Evolutionary conservation across 2,797 vertebrate species (phyloP), one percentile per base, ranked within the genome.

Genomic region (Poecilia picta): DNA sequence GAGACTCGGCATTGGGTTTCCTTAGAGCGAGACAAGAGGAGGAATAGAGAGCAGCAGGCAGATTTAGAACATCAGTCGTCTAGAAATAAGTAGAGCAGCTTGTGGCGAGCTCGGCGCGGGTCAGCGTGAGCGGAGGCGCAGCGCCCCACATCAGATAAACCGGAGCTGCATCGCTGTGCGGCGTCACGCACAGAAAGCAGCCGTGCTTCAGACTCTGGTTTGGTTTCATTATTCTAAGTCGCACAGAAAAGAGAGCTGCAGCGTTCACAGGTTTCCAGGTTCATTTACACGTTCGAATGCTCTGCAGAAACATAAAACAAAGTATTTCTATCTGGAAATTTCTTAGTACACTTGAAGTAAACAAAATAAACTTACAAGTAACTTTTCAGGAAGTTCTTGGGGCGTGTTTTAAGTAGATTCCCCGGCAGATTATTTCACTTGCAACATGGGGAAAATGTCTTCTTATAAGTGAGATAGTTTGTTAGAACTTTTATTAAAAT

Each of bases 1-100:
- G 89, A 73, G 92, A 88, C 83, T 95, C 94, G 87, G 81, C 89
- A 28, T 94, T 96, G 64, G 95, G 89, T 84, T 97, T 98, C 94
- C 97, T 98, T 80, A 83, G 20, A 72, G 25, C 76, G 73, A 31
- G 47, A 80, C 12, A n/a, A 72, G 1, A 77, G 49, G 49, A 23
- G 45, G 70, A 41, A 72, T 64, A 46, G 25, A 84, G 45, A 71
- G 59, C 39, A 20, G 64, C 46, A 47, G 43, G 66, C 13, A 75
- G 10, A 72, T 3, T 39, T 25, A 7, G 77, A 68, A 73, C 25
- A 31, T 78, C 31, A 80, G 75, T 94, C 73, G 75, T 39, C 31
- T 68, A 59, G 79, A 74, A 83, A 79, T n/a, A 84, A 87, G 82
- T 89, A 81, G 85, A 88, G 81, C 89, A 90, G 39, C 57, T 39